Evolutionary conservation across 1,140 invertebrate species (phyloP).

Genomic region (Drosophila parabipectinata): DNA sequence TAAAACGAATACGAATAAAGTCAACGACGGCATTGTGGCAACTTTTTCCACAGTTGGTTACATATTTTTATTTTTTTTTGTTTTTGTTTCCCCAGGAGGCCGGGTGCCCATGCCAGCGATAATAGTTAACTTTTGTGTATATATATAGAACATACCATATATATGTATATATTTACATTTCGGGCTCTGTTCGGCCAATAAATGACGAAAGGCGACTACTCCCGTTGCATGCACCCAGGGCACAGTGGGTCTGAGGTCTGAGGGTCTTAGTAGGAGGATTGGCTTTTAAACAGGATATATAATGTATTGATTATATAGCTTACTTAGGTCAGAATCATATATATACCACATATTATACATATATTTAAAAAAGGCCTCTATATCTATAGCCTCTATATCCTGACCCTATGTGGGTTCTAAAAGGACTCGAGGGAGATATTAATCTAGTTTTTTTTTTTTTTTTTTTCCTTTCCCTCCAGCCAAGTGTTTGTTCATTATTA

Average conservation of each 20-base stretch:
- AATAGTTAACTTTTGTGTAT: slow-evolving; percentile 26
- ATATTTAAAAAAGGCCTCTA: no score
- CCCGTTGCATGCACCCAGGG: slow-evolving; percentile 68
- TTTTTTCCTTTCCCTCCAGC: slow-evolving; percentile 33
- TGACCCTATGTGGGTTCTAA: slow-evolving; percentile 39
- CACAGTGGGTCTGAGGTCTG: slow-evolving; percentile 14
- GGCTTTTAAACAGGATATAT: no score
- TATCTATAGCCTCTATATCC: no score
- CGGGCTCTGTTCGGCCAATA: slow-evolving; percentile 47
- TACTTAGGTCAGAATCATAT: no score
- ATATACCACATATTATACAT: no score
- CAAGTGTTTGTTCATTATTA: slow-evolving; percentile 75
- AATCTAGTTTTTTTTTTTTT: slow-evolving; percentile 65
- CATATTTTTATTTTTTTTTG: not conserved
- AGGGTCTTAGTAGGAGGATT: no score
- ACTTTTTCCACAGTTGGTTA: slow-evolving; percentile 34
- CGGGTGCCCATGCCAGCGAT: not conserved
- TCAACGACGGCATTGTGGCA: slow-evolving; percentile 55
- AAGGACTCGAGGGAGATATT: slow-evolving; percentile 81
- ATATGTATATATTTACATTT: slow-evolving; percentile 28
- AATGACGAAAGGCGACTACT: slow-evolving; percentile 66
- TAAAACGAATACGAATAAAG: slow-evolving; percentile 81
- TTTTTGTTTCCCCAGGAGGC: no score
- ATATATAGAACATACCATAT: no score
- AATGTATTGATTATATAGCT: no score